Evolutionary conservation across 2,797 vertebrate genomes (phyloP), one percentile per base, ranked within the genome.

Genomic region (Strix occidentalis): DNA sequence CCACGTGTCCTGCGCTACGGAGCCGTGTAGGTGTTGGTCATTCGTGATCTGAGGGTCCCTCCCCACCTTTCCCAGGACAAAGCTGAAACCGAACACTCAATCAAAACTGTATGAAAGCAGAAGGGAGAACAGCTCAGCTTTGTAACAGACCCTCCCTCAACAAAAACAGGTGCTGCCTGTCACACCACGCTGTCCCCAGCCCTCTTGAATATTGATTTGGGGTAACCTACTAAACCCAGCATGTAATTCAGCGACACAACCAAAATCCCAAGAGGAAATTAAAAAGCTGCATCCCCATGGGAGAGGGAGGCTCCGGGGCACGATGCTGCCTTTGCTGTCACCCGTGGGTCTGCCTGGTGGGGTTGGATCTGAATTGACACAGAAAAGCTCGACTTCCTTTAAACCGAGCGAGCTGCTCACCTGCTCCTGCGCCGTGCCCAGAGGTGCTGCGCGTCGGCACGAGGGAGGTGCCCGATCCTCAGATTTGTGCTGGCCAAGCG

Each of bases 401-500:
- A 10, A 90, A 31, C 16, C 6, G 2, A 39, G 48, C 0, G 21
- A 87, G 86, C 71, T 11, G 77, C 85, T 63, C 85, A 51, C 79
- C 64, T 60, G 63, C 87, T 14, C 70, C 65, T 33, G 46, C 11
- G 33, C 87, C 33, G 4, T 87, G 85, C 64, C 76, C 85, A 9
- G 74, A 66, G 56, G 35, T 61, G 68, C 85, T 26, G 16, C 3
- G 9, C 16, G 4, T 53, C 5, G 31, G 89, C 80, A 77, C 15
- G 19, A 83, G 56, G 79, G 88, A 90, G 51, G 86, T 16, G 18
- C 57, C 90, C 0, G 16, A 20, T 15, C 31, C 77, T 26, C 35
- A 10, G 50, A 24, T 68, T 87, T 39, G 70, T 33, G 89, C 91
- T 86, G 89, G 83, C 25, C 92, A 65, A 84, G 89, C 78, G 28